These are phyloP conservation scores for Mareca penelope DNA, from an alignment of 2,797 vertebrate genomes.

Conservation along the genomic window DNA sequence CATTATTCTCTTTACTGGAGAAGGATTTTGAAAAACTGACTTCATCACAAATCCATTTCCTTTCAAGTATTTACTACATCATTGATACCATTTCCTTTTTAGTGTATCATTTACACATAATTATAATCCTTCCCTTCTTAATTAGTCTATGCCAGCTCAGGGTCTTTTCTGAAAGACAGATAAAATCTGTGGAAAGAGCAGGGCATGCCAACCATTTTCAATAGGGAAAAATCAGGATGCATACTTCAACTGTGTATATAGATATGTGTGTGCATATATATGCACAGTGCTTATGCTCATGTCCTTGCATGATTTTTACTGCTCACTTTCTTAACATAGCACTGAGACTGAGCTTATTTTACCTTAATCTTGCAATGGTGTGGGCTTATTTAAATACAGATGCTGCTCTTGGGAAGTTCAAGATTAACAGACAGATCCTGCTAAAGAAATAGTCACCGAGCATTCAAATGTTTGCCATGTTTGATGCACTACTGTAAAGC, in stretches of 20 bases:
- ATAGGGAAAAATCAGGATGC: background rate
- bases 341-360: background rate
- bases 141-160: background rate
- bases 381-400: background rate
- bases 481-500: background rate
- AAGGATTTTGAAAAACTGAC: slow-evolving; percentile 32
- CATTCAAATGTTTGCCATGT: background rate
- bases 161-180: background rate
- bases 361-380: background rate
- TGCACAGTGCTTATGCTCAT: background rate
- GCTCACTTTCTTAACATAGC: background rate
- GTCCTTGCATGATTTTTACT: background rate
- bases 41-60: slow-evolving; percentile 57
- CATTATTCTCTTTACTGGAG: slow-evolving; percentile 18
- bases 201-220: background rate
- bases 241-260: background rate
- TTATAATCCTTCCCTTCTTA: slow-evolving; percentile 23
- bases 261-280: background rate
- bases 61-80: slow-evolving; percentile 56
- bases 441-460: background rate
- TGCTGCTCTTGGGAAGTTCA: background rate
- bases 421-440: background rate
- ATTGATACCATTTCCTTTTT: slow-evolving; percentile 36
- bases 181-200: background rate
- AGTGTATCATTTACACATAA: slow-evolving; percentile 5